A percentile compares a stretch with the other conserved stretches of the same genome.
Conservation (phyloP, 2,797 vertebrate genomes). For the Spinus pinus region DNA sequence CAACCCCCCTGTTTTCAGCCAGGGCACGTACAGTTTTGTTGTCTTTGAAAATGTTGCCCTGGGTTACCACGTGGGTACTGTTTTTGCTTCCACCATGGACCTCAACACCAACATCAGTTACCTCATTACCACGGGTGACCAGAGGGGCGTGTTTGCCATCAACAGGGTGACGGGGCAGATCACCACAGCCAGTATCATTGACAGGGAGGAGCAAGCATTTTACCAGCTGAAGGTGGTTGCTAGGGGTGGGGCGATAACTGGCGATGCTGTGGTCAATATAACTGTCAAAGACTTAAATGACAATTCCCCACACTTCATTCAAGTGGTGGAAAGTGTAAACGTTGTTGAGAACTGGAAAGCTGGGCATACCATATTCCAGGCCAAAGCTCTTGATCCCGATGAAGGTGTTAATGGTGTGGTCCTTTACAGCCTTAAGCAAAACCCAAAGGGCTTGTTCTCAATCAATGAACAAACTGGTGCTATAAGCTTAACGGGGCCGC, state of each 20-base stretch:
- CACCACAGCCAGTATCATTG: constrained; percentile 84
- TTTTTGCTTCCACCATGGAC: constrained; percentile 92
- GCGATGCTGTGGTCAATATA: constrained; percentile 90
- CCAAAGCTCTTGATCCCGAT: constrained; percentile 90
- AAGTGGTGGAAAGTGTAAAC: constrained; percentile 88
- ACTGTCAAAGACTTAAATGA: constrained; percentile 97
- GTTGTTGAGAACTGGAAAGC: constrained; percentile 96
- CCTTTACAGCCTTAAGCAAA: constrained; percentile 90
- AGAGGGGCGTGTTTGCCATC: constrained; percentile 87
- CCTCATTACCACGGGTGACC: constrained; percentile 92
- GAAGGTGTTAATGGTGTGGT: constrained; percentile 90
- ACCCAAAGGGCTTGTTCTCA: constrained; percentile 88
- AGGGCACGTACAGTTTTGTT: constrained; percentile 90
- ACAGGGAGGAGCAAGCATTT: constrained; percentile 92
- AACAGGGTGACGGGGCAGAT: constrained; percentile 84
- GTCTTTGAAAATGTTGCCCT: constrained; percentile 94
- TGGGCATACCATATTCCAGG: constrained; percentile 93
- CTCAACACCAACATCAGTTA: constrained; percentile 95
- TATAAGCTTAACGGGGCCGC: constrained; percentile 84
- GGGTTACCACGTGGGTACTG: constrained; percentile 86
- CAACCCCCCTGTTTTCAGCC: constrained; percentile 91
- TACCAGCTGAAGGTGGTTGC: constrained; percentile 94
- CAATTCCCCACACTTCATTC: constrained; percentile 90
- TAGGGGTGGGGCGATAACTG: constrained; percentile 89
- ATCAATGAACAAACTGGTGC: constrained; percentile 87